Evolutionary conservation across 2,113 vertebrate species (phyloP), one percentile per base, ranked within the genome.

Genomic region (Dascyllus trimaculatus): DNA sequence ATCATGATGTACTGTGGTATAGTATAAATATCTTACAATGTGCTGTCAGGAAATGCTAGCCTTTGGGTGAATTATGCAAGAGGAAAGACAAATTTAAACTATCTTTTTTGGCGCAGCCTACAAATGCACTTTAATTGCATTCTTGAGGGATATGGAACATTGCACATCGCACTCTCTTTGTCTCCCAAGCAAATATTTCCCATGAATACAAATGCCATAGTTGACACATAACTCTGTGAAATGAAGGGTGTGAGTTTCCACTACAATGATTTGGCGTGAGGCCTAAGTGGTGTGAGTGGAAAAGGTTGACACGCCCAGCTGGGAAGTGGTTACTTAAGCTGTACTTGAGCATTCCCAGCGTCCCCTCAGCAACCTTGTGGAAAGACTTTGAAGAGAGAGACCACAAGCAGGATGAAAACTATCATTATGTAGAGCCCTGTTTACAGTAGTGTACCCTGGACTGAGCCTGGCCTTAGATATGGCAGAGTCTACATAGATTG

Each of bases 311-410:
- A 91, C 92, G 84, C 93, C 93, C 91, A 91, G 76, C 86, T 90
- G 75, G 90, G 91, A 93, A 92, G 91, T 92, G 90, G 85, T 91
- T 93, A 88, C 88, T 92, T 88, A 88, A 90, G 80, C 76, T 89
- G 76, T 81, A 84, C 82, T 91, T 85, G 46, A 83, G 78, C 88
- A 85, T 92, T 91, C 90, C 82, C 82, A 43, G 75, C 64, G 66
- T 90, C 88, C 86, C 85, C 84, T 88, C 84, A 82, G 90, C 83
- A 93, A 92, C 89, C 81, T 81, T 83, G 69, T 75, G 87, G 85
- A 86, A 53, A 74, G 64, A 70, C 88, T 93, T 93, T 92, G 90
- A 94, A 93, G 89, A 79, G 69, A 80, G 78, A 74, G 72, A 83
- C 89, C 77, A 22, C 81, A 80, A 86, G 88, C 71, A 69, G 74